Conservation (phyloP, 2,888 invertebrate genomes). For the Automeris io region DNA sequence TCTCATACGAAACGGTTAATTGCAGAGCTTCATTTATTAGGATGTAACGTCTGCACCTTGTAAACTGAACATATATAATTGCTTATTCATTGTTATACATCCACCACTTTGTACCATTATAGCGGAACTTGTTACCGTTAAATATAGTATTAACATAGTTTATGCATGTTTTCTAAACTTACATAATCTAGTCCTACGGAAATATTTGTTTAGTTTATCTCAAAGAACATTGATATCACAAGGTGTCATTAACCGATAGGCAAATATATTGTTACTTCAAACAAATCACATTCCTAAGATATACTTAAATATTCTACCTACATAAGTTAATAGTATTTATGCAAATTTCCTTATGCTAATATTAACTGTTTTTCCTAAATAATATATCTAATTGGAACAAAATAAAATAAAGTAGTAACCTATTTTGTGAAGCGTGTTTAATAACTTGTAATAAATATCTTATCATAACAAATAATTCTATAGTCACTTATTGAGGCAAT, state of each 20-base stretch:
- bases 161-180: neutral
- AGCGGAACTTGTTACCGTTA: too few relatives aligned
- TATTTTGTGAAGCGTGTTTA: conserved; percentile 4
- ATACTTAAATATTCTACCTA: conserved; percentile 4
- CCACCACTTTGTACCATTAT: neutral
- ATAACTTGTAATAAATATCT: conserved; percentile 6
- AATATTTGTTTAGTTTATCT: conserved; percentile 4
- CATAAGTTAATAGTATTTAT: neutral
- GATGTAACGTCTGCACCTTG: too few relatives aligned
- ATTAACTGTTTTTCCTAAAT: neutral
- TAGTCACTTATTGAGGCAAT: neutral
- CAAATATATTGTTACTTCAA: conserved; percentile 21
- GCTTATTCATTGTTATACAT: neutral
- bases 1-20: too few relatives aligned
- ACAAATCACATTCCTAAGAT: conserved; percentile 26
- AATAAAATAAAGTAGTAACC: neutral
- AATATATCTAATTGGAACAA: conserved; percentile 2
- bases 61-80: too few relatives aligned
- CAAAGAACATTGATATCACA: conserved; percentile 42
- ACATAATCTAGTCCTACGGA: neutral
- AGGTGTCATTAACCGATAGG: conserved; percentile 29
- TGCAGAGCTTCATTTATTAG: too few relatives aligned
- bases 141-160: too few relatives aligned
- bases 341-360: too few relatives aligned
- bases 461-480: conserved; percentile 3